These are phyloP conservation scores for Lochmaea capreae DNA, from an alignment of 2,888 invertebrate genomes.

Conservation along the genomic window DNA sequence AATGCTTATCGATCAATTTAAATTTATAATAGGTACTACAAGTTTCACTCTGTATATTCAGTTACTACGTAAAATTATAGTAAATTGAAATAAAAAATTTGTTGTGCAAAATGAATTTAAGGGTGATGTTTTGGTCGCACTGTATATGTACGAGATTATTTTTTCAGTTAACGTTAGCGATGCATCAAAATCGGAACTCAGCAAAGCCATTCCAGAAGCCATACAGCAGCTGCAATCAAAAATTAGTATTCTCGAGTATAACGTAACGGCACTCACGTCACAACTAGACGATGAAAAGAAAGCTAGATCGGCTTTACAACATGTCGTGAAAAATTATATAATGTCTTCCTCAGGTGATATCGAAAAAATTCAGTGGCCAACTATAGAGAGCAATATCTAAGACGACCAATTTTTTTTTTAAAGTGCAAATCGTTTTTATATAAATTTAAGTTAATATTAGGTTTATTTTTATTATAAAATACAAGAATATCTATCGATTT, in stretches of 20 bases:
- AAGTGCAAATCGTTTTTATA: slow-evolving; percentile 1
- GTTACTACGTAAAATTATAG: too few relatives aligned
- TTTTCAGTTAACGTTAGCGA: slow-evolving; percentile 56
- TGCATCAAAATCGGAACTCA: slow-evolving; percentile 53
- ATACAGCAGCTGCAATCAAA: slow-evolving; percentile 56
- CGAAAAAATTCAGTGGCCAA: slow-evolving; percentile 62
- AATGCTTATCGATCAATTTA: too few relatives aligned
- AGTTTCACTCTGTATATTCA: too few relatives aligned
- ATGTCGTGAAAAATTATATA: slow-evolving; percentile 56
- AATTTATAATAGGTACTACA: too few relatives aligned
- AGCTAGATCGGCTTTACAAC: slow-evolving; percentile 59
- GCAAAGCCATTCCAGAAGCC: slow-evolving; percentile 53
- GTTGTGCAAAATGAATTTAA: too few relatives aligned
- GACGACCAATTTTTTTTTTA: slow-evolving; percentile 10
- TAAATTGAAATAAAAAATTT: too few relatives aligned
- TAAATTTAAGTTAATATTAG: not conserved
- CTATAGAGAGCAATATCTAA: slow-evolving; percentile 56
- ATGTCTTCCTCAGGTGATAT: slow-evolving; percentile 58
- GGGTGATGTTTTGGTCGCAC: too few relatives aligned
- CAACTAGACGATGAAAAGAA: slow-evolving; percentile 62
- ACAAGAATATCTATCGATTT: not conserved
- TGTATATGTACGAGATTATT: not conserved
- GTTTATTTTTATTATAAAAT: not conserved
- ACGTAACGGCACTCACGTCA: slow-evolving; percentile 58
- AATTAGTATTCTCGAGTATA: slow-evolving; percentile 61